Base-by-base conservation (phyloP, 2,888 invertebrate genomes). In the Pterostichus madidus region DNA sequence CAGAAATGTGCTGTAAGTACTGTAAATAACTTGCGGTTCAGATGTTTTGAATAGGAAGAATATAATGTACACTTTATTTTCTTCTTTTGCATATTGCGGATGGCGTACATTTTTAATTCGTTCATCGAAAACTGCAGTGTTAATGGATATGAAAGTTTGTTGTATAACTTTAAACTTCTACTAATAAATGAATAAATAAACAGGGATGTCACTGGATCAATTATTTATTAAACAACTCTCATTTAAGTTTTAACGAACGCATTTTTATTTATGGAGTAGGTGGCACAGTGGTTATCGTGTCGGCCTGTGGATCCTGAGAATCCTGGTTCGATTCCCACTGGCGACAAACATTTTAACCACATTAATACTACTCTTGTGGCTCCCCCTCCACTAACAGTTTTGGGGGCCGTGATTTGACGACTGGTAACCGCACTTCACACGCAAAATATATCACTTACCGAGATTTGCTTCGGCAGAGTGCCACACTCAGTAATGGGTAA, bases 131-230 rank as follows among this genome's bases (percentile, higher is more conserved):
- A 39, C 31, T 53, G 53, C 53, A 53, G 31, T 11, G 7, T 59
- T 59, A 59, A 11, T 24, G 24, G 32, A 10, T 59, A 5, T 39
- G 1, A 59, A 31, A 59, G 59, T 59, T 59, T 59, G 59, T 10
- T 49, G 49, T n/a, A 56, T 17, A 56, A 17, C 56, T 17, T 24
- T 6, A 39, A 64, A 64, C 32, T 64, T 64, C 32, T 39, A 13
- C 64, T n/a, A 39, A 31, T 64, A 35, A n/a, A 17, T 64, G 35
- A 64, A 39, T 64, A 64, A 64, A 39, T 64, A 64, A 64, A 64
- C 35, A 32, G 39, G 35, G 61, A 10, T 2, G n/a, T 15, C 35
- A 32, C 13, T 35, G 13, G 2, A 13, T 15, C n/a, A 32, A 31
- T 31, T 59, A 31, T 17, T 59, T n/a, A 49, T 49, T 49, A 1